Percentiles rank a stretch among this genome's conserved stretches.
These are phyloP conservation scores for Diorhabda sublineata DNA, from an alignment of 1,140 invertebrate species.

Conservation along the genomic window DNA sequence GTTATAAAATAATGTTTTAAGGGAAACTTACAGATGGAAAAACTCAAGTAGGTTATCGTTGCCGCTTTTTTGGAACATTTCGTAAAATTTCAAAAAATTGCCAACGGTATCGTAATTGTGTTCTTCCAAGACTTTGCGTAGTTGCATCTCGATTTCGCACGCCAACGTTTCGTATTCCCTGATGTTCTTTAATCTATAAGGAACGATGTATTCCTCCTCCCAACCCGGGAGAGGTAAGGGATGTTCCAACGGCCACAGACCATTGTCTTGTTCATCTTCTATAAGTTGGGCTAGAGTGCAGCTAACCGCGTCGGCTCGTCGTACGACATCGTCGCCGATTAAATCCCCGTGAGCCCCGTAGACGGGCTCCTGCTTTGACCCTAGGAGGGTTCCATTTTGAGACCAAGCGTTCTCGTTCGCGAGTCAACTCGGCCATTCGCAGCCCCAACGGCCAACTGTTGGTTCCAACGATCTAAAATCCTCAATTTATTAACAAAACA, in stretches of 20 bases:
- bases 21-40: conserved; percentile 53
- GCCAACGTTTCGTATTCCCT: conserved; percentile 77
- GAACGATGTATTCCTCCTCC: conserved; percentile 49
- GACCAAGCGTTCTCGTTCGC: conserved; percentile 57
- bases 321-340: not conserved
- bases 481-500: not conserved
- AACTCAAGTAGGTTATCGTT: conserved; percentile 61
- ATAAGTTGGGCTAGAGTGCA: conserved; percentile 35
- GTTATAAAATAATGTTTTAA: not conserved
- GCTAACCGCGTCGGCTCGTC: conserved; percentile 20
- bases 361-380: conserved; percentile 17
- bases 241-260: conserved; percentile 56
- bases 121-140: conserved; percentile 70
- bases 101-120: conserved; percentile 84
- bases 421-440: conserved; percentile 92
- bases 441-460: conserved; percentile 78
- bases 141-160: conserved; percentile 66
- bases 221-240: conserved; percentile 68
- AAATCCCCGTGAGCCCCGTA: conserved; percentile 20
- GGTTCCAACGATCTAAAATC: conserved; percentile 62
- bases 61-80: conserved; percentile 62
- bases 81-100: conserved; percentile 78
- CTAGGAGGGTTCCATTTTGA: conserved; percentile 49
- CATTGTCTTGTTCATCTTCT: conserved; percentile 49
- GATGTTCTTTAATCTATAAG: conserved; percentile 51